Base-by-base conservation (phyloP, 2,113 vertebrate species). In the Pseudonaja textilis region DNA sequence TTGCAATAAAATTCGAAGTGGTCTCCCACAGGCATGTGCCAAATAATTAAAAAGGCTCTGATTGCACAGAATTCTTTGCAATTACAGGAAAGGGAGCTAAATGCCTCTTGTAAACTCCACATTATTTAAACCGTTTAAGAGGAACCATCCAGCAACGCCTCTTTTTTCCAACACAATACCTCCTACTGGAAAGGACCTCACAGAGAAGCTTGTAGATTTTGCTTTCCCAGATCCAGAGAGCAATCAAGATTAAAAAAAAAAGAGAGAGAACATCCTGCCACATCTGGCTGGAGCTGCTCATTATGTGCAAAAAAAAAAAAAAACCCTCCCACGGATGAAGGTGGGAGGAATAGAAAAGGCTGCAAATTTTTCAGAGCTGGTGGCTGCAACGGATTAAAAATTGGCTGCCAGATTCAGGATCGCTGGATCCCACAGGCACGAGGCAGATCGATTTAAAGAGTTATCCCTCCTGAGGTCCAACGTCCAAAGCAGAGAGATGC, bases 21-120 rank as follows among this genome's bases (percentile, higher is more conserved):
- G 92, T 57, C 88, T 96, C 59, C 93, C 61, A 94, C 88, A 88
- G 92, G 26, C 12, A 16, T 95, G 29, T 2, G 3, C 89, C 91
- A 94, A 90, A 92, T 92, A 96, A 6, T 54, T 74, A 93, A 20
- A 86, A 94, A 90, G 25, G 50, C 2, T 39, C 29, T 18, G 42
- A 95, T 81, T 81, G 26, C 87, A 59, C 0, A 50, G 20, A 42
- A 42, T 20, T 16, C 55, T 25, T 10, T 34, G 26, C 39, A 89
- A 3, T 3, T 52, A 89, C 42, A 26, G 26, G 87, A 42, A n/a
- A 81, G 16, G 42, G 25, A 45, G 23, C 9, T 52, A 39, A 52
- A 69, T 69, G 14, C 61, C 22, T 54, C 89, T 22, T 56, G n/a
- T 85, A 45, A 22, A 25, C 26, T 56, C 16, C 16, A 47, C 14